Base-by-base conservation (phyloP, 2,888 invertebrate genomes). In the Epirrhoe tristata region DNA sequence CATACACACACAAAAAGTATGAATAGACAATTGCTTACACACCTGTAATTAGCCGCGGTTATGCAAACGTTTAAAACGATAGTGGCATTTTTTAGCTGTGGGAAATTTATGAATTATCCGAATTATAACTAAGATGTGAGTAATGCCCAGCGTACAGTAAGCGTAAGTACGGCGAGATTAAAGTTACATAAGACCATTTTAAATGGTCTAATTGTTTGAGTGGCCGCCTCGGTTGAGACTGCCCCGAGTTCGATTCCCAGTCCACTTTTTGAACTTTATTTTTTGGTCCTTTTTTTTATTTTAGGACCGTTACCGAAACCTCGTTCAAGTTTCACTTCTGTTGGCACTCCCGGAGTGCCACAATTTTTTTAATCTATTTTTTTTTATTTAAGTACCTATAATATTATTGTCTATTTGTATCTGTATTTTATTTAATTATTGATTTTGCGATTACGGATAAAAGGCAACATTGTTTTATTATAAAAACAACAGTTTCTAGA, bases 1-100 rank as follows among this genome's bases (percentile, higher is more conserved):
- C 66, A 71, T 63, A 65, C 56, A 65, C 63, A 59, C 16, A 58
- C 59, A 63, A 52, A 66, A 68, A 74, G 76, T 73, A 75, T 72
- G 68, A 77, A 72, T 69, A 74, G 51, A 68, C 61, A 54, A 66
- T 65, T 63, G 72, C 65, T 71, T 69, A 67, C 53, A 59, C 58
- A 66, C 62, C 36, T 53, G 65, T 76, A 73, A 76, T 79, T 74
- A 70, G 58, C 59, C 57, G 61, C 71, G 58, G 66, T 58, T 76
- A 69, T 69, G 66, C 63, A 71, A 71, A 62, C 63, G 56, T 39
- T 64, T 61, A 17, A 58, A 70, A 63, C 32, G 63, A 65, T 66
- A 43, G 66, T 68, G 46, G 64, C 56, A 71, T 65, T 68, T 68
- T 54, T 57, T 56, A 54, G 31, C 54, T 70, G 64, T 71, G 71